A percentile compares a stretch with the other conserved stretches of the same genome.
These are phyloP conservation scores for Danio jaintianensis DNA, from an alignment of 2,797 vertebrate species.

Conservation along the genomic window DNA sequence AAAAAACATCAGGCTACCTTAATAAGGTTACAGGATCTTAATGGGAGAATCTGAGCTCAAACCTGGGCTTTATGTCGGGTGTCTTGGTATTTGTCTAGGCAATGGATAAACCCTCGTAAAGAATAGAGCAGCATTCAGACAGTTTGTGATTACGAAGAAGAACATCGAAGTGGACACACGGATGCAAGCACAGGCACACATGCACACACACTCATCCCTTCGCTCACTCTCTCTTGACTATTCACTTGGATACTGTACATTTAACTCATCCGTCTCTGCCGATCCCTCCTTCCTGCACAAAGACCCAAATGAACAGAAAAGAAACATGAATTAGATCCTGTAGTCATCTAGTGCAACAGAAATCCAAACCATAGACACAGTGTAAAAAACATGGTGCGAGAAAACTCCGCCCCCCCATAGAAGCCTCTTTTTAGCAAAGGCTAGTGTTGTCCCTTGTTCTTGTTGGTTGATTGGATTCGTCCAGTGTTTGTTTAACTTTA, in stretches of 20 bases:
- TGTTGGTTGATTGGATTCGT: constrained; percentile 69
- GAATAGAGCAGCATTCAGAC: constrained; percentile 62
- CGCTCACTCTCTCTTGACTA: constrained; percentile 46
- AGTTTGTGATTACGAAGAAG: constrained; percentile 52
- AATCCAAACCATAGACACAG: constrained; percentile 96
- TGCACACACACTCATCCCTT: constrained; percentile 20
- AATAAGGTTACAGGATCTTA: constrained; percentile 43
- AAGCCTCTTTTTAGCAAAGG: constrained; percentile 91
- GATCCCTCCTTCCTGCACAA: constrained; percentile 71
- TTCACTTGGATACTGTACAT: constrained; percentile 51
- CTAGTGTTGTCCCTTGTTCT: constrained; percentile 85
- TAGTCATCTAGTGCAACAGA: constrained; percentile 96
- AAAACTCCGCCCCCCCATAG: constrained; percentile 88
- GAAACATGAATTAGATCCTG: constrained; percentile 77
- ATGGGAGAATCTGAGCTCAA: constrained; percentile 20
- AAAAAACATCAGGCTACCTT: constrained; percentile 47
- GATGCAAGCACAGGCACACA: constrained; percentile 52
- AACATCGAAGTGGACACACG: constrained; percentile 60
- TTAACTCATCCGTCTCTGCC: constrained; percentile 64
- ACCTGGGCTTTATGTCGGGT: constrained; percentile 29
- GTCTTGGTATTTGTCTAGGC: constrained; percentile 47
- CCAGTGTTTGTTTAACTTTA: constrained; percentile 74
- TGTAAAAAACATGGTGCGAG: constrained; percentile 99
- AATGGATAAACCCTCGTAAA: constrained; percentile 51
- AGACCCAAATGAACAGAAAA: constrained; percentile 74